Evolutionary conservation across 2,888 invertebrate species (phyloP).

Genomic region (Agonopterix subpropinquella): DNA sequence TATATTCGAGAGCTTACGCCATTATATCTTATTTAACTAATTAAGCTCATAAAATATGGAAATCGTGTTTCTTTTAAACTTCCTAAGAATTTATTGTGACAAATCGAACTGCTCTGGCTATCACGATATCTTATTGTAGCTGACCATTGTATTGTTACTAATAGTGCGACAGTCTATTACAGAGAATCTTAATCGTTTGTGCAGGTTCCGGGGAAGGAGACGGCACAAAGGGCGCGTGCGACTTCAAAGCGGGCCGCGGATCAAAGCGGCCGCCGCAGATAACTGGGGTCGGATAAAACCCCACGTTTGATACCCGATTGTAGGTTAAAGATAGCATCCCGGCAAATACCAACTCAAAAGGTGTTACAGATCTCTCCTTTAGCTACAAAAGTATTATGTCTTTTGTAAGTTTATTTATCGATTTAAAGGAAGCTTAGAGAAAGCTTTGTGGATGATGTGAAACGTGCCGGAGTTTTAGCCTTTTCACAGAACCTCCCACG

Average conservation of each 20-base stretch:
- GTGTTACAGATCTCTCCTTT: conserved; percentile 29
- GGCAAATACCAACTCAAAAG: conserved; percentile 38
- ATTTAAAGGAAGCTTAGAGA: not conserved
- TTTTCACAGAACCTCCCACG: too few species aligned
- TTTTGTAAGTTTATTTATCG: conserved; percentile 8
- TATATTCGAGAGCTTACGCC: too few species aligned
- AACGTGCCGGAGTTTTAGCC: too few species aligned
- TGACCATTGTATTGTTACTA: not conserved
- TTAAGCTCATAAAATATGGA: too few species aligned
- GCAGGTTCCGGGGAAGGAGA: conserved; percentile 37
- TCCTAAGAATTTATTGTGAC: too few species aligned
- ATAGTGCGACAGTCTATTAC: conserved; percentile 15
- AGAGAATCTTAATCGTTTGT: conserved; percentile 44
- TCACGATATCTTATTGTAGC: not conserved
- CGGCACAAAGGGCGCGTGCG: conserved; percentile 47
- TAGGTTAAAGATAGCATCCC: conserved; percentile 42
- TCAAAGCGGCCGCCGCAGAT: conserved; percentile 51
- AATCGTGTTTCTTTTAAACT: too few species aligned
- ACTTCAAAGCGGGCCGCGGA: conserved; percentile 54
- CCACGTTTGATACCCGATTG: conserved; percentile 61
- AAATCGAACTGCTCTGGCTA: too few species aligned
- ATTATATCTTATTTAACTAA: too few species aligned
- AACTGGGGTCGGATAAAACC: conserved; percentile 51
- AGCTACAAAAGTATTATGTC: conserved; percentile 12
- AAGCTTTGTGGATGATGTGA: too few species aligned